Base-by-base conservation (phyloP, 2,113 vertebrate species). In the Rhynchopsitta pachyrhyncha region DNA sequence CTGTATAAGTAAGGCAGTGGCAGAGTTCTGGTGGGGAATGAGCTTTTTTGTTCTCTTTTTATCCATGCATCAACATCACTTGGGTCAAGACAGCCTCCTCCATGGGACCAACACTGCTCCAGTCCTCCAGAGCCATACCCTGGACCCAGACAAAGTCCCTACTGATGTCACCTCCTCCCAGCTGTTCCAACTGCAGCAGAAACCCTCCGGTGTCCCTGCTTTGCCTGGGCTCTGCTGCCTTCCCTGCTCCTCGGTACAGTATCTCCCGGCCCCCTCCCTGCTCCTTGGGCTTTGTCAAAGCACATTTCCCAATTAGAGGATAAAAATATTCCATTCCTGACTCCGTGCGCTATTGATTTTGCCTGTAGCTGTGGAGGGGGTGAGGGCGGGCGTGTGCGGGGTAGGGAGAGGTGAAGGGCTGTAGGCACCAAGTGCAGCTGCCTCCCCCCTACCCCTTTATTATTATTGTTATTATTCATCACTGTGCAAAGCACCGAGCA, bases 291-390 rank as follows among this genome's bases (percentile, higher is more conserved):
- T 96, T 97, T 97, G 97, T 97, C 95, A 97, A 92, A 97, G 96
- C 92, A 93, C 93, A 97, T 95, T 97, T 97, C 96, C 96, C 97
- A 97, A 97, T 97, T 97, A 97, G 95, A 96, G 95, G 97, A 97
- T 96, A 96, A 96, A 96, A 97, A 97, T 96, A 97, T 97, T 97
- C 96, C 97, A 93, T 97, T 92, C 92, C 91, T 96, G 96, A 96
- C 97, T 97, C 94, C 24, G 86, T 31, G 31, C 29, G 44, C 94
- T 96, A 98, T 97, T 85, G 97, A 98, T 97, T 97, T 95, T 97
- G 97, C 96, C 96, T 79, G 95, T 96, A 96, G 97, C 97, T 92
- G 90, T 91, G 95, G 95, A 94, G 90, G 90, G 95, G 96, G 94
- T 37, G 82, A 86, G 94, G 95, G 96, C 66, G 53, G 86, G 82